Percentiles rank a stretch among this genome's conserved stretches.
phyloP scores from a whole-genome alignment of 2,797 vertebrate genomes.

The Pristis pectinata region DNA sequence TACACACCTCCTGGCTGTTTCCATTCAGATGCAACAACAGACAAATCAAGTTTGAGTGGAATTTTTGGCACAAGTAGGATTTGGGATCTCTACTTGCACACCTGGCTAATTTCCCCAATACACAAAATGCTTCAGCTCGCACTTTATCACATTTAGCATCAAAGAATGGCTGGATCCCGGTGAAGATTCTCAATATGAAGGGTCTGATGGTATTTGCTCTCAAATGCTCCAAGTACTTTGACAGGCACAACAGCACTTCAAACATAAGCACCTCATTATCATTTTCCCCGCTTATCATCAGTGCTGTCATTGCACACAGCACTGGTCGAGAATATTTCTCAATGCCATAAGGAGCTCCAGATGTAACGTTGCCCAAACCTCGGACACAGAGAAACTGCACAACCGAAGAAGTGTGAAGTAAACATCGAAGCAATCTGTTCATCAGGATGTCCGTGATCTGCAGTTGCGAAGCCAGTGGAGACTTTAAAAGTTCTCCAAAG shows the following conservation, averaged over 20 bases:
- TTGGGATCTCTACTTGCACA: not conserved
- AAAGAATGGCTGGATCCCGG: conserved; percentile 23
- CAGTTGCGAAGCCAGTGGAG: not conserved
- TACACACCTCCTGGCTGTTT: not conserved
- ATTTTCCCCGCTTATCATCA: not conserved
- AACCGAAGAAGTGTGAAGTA: not conserved
- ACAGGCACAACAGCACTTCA: conserved; percentile 20
- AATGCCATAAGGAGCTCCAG: not conserved
- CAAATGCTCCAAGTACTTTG: not conserved
- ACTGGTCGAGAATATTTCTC: conserved; percentile 12
- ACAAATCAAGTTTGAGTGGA: conserved; percentile 6
- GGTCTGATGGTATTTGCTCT: conserved; percentile 7
- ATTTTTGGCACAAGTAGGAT: not conserved
- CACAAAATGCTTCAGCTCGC: not conserved
- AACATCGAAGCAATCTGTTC: not conserved
- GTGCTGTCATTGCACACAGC: conserved; percentile 4
- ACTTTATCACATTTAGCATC: not conserved
- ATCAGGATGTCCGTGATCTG: conserved; percentile 13
- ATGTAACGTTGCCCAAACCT: conserved; percentile 13
- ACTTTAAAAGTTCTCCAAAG: conserved; percentile 27
- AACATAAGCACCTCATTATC: conserved; percentile 11
- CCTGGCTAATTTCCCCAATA: not conserved
- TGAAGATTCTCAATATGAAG: not conserved
- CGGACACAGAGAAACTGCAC: conserved; percentile 15
- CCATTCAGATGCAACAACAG: conserved; percentile 22